Evolutionary conservation across 2,888 invertebrate genomes (phyloP).

Genomic region (Scaptomyza tumidula): DNA sequence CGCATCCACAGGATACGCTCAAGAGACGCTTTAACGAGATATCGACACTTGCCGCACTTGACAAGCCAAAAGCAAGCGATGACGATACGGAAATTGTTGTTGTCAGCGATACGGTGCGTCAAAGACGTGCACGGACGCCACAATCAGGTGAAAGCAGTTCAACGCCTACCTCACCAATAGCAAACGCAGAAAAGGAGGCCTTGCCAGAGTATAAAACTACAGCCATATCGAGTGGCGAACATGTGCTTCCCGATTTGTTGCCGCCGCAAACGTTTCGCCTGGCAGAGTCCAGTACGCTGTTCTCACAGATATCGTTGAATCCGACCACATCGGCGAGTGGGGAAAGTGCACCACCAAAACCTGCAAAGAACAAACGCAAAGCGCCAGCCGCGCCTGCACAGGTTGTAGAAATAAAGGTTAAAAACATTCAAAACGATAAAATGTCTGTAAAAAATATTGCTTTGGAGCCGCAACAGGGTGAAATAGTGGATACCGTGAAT

Average conservation of each 20-base stretch:
- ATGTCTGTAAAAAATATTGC: constrained; percentile 85
- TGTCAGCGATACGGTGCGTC: constrained; percentile 87
- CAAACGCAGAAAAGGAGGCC: constrained; percentile 43
- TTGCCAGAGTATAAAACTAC: constrained; percentile 3
- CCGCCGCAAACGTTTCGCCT: constrained; percentile 88
- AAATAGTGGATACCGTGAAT: constrained; percentile 85
- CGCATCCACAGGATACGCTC: constrained; percentile 71
- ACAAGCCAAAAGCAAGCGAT: constrained; percentile 37
- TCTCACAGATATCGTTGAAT: constrained; percentile 88
- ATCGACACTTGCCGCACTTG: constrained; percentile 52
- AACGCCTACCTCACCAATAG: constrained; percentile 5
- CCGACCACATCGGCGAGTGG: constrained; percentile 35
- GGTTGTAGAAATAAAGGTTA: constrained; percentile 89
- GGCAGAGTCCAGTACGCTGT: constrained; percentile 88
- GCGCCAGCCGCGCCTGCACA: constrained; percentile 82
- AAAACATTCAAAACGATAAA: constrained; percentile 88
- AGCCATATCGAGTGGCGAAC: constrained; percentile 59
- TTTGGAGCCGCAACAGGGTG: constrained; percentile 82
- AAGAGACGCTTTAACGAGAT: constrained; percentile 70
- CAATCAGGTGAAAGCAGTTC: constrained; percentile 70
- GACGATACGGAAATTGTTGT: constrained; percentile 87
- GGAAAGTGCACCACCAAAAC: constrained; percentile 39
- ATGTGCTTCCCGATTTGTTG: constrained; percentile 85
- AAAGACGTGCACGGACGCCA: constrained; percentile 84
- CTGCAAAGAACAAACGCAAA: constrained; percentile 77